A percentile compares a stretch with the other conserved stretches of the same genome.
These are phyloP conservation scores for Clarias platycephalus DNA, from an alignment of 2,797 vertebrate genomes.

Conservation along the genomic window DNA sequence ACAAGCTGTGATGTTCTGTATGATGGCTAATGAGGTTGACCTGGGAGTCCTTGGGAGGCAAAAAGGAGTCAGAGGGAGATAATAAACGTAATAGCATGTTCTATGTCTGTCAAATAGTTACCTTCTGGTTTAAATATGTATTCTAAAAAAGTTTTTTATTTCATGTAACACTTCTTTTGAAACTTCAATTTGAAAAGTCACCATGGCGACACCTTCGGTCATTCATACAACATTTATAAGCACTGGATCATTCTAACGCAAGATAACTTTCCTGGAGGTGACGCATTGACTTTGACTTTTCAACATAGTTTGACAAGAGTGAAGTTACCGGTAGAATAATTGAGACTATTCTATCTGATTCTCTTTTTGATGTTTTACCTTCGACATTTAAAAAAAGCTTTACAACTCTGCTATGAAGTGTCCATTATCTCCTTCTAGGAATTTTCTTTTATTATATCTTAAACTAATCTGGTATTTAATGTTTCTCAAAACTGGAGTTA, in stretches of 20 bases:
- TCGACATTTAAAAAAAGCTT: too few species aligned
- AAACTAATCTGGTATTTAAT: neutral
- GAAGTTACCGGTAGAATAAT: neutral
- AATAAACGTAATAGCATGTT: neutral
- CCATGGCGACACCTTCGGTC: slow-evolving; percentile 6
- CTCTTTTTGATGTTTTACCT: too few species aligned
- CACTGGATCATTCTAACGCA: neutral
- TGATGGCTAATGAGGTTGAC: slow-evolving; percentile 63
- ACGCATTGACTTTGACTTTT: slow-evolving; percentile 11
- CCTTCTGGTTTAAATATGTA: neutral
- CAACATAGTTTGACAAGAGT: neutral
- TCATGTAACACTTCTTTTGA: slow-evolving; percentile 1
- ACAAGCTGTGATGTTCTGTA: slow-evolving; percentile 63
- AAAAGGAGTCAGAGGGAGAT: slow-evolving; percentile 7
- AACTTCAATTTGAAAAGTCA: neutral
- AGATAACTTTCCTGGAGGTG: slow-evolving; percentile 5
- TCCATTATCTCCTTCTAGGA: too few species aligned
- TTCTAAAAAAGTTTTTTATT: neutral
- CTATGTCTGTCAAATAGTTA: neutral
- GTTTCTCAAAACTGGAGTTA: neutral
- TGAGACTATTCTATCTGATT: neutral
- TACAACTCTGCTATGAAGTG: neutral
- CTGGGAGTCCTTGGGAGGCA: slow-evolving; percentile 46
- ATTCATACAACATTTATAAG: neutral
- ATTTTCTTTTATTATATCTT: neutral